Evolutionary conservation across 2,797 vertebrate species (phyloP), one percentile per base, ranked within the genome.

Genomic region (Poeciliopsis paucimaculata): DNA sequence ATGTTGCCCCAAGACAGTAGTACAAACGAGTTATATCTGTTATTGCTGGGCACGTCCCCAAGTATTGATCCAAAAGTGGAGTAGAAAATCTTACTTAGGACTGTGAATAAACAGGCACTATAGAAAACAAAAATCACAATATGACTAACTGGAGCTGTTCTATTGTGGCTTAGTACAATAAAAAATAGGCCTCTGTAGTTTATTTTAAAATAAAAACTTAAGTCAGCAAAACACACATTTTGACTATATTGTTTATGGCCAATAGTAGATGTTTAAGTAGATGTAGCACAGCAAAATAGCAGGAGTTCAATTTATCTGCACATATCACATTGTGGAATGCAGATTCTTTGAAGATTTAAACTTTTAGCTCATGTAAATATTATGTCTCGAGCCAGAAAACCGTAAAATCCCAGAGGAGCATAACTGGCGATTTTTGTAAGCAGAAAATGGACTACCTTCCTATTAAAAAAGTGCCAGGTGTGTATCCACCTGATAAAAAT

Each of bases 201-300:
- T 71, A 71, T 71, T 45, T 71, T 45, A n/a, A 71, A 71, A 71
- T 71, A 71, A 28, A 43, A 71, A n/a, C 26, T n/a, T 43, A 71
- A 46, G 41, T 28, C 41, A 71, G 41, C 41, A 45, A 45, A 45
- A 15, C 7, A 45, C 13, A 43, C 41, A 45, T 26, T n/a, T 71
- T n/a, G 26, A 71, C 41, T n/a, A 45, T 9, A 71, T 13, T 28
- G 26, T 6, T 46, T 71, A 34, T 34, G 31, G 31, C 31, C 31
- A 34, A 1, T 34, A 51, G 12, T 16, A 12, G 23, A 8, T 70
- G 36, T 41, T 39, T 36, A 41, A 68, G 9, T 23, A 41, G 36
- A 71, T 71, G 26, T 43, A n/a, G 2, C 39, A 70, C 66, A n/a
- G 66, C 23, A 0, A 43, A n/a, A 43, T 11, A 15, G 39, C 20